Evolutionary conservation across 2,113 vertebrate genomes (phyloP).

Genomic region (Strix aluco): DNA sequence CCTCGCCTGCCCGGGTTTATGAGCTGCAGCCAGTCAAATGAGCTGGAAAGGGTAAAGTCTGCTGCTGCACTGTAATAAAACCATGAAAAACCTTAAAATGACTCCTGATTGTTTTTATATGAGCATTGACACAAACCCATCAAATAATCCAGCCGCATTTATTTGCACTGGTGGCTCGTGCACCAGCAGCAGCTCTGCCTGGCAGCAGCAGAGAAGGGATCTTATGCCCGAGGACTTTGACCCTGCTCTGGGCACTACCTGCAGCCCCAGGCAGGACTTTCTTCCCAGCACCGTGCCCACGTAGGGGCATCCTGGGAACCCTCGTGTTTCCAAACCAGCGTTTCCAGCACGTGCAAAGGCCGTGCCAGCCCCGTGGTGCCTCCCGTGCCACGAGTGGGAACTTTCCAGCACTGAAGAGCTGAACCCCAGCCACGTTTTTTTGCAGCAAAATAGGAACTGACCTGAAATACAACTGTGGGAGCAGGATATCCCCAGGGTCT

Average conservation of each 20-base stretch:
- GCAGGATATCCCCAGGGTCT: rapidly evolving
- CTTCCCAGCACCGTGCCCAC: not conserved
- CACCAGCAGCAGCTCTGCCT: not conserved
- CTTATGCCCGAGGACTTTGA: not conserved
- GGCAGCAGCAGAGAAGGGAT: not conserved
- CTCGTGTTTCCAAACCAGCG: rapidly evolving
- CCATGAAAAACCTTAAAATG: not conserved
- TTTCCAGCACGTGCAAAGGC: not conserved
- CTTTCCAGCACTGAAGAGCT: not conserved
- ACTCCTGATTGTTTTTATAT: not conserved
- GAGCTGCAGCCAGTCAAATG: not conserved
- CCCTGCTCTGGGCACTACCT: not conserved
- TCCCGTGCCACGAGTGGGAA: not conserved
- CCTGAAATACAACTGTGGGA: rapidly evolving
- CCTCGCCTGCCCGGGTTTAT: not conserved
- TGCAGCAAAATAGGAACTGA: not conserved
- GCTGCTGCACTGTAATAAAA: not conserved
- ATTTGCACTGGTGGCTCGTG: not conserved
- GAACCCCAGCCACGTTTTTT: not conserved
- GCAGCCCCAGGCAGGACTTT: not conserved
- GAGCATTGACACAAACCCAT: not conserved
- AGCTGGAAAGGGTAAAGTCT: not conserved
- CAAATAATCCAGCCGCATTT: not conserved
- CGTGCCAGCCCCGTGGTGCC: not conserved
- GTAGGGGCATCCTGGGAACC: not conserved